These are phyloP conservation scores for Tor tambroides DNA, from an alignment of 2,113 vertebrate genomes.

Conservation along the genomic window DNA sequence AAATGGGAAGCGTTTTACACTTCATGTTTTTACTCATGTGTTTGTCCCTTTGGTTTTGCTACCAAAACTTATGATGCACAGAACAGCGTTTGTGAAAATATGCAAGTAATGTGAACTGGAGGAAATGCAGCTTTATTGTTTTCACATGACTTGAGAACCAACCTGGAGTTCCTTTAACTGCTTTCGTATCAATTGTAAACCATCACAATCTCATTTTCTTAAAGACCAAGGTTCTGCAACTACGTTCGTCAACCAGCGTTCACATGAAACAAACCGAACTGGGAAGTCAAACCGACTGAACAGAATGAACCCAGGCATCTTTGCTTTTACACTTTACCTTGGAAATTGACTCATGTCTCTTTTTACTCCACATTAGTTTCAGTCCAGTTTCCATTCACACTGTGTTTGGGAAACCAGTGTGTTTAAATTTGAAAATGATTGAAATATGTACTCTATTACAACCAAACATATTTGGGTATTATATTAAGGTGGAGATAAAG, in stretches of 20 bases:
- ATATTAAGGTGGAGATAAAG: background rate
- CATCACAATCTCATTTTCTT: background rate
- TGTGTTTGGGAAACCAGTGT: background rate
- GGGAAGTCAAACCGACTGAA: background rate
- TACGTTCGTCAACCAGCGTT: background rate
- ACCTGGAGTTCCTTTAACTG: background rate
- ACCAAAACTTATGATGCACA: background rate
- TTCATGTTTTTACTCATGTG: conserved; percentile 11
- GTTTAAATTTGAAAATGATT: background rate
- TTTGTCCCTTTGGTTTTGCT: conserved; percentile 9
- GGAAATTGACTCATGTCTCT: background rate
- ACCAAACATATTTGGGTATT: background rate
- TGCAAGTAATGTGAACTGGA: background rate
- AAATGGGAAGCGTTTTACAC: conserved; percentile 21
- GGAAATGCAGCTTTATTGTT: background rate
- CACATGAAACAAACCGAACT: background rate
- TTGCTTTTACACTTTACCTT: background rate
- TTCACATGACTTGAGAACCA: background rate
- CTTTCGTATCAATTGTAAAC: background rate
- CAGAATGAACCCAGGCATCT: background rate
- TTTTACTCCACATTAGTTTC: background rate
- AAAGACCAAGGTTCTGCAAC: background rate
- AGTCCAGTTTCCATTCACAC: background rate
- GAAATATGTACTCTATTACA: background rate
- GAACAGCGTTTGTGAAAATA: background rate